Evolutionary conservation across 2,888 invertebrate genomes (phyloP), one percentile per base, ranked within the genome.

Genomic region (Drosophila nr. perissopoda): DNA sequence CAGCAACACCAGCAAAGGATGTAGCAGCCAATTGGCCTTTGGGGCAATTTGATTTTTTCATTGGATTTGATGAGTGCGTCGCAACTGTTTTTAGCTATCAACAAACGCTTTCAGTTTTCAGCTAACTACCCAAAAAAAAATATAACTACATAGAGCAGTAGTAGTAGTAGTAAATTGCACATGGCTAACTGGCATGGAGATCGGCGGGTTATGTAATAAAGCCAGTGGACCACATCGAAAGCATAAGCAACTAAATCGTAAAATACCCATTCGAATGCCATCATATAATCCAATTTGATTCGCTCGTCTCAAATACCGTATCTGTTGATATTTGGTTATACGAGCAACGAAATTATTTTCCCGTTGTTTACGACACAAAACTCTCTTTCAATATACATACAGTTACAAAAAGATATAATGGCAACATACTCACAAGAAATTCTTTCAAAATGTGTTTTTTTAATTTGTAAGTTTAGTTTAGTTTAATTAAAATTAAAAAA

Each of bases 1-100:
- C 27, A 48, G 53, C 13, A 13, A 25, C 38, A 34, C 29, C 2
- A 29, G 45, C 33, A 60, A 25, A 45, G 84, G 79, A 83, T 87
- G 82, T 80, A 59, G 48, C 42, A 65, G 64, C 56, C 82, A 87
- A 87, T 89, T 89, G 89, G 80, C 82, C 75, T 73, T 57, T 65
- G 80, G 83, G 83, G 62, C 69, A 69, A 71, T 77, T 73, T 78
- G 71, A 82, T 87, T 87, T 83, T 84, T 84, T 80, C 89, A 89
- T 85, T 76, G 79, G 80, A 79, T 84, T 89, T 89, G 84, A 84
- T 89, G 89, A 87, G 87, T 76, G 72, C 68, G 62, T 69, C 65
- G 62, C 48, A 69, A 49, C 64, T 51, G 54, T 71, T 85, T 87
- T 84, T 79, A 79, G 83, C 84, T 82, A 84, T 83, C 86, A 82